Percentiles rank a stretch among this genome's conserved stretches.
These are phyloP conservation scores for Zaprionus africanus DNA, from an alignment of 1,140 invertebrate species.

Conservation along the genomic window DNA sequence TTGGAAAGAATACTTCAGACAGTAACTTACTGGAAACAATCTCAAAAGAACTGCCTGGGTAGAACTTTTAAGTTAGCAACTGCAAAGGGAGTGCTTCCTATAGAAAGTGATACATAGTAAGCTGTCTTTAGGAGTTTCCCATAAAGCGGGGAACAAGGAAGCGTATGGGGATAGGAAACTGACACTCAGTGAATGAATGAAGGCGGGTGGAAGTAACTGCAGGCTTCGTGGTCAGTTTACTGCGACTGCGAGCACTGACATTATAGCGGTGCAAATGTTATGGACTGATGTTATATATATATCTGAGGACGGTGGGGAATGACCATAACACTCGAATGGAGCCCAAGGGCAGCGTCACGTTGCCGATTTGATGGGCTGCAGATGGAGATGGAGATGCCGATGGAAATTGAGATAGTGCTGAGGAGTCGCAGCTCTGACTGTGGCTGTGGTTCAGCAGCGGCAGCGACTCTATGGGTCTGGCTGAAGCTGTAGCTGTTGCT, in stretches of 20 bases:
- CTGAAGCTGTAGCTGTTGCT: slow-evolving; percentile 1
- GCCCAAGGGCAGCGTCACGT: slow-evolving; percentile 76
- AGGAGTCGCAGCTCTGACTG: slow-evolving; percentile 2
- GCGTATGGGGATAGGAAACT: background rate
- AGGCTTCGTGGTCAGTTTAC: slow-evolving; percentile 53
- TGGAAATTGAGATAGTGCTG: slow-evolving; percentile 26
- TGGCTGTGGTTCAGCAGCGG: background rate
- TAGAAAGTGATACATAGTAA: too few species aligned
- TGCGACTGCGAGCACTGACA: slow-evolving; percentile 28
- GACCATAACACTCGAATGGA: slow-evolving; percentile 49
- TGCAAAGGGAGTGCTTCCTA: too few species aligned
- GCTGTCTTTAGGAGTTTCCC: background rate
- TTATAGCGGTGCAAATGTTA: slow-evolving; percentile 81
- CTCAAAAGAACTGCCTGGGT: background rate
- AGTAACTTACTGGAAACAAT: too few species aligned
- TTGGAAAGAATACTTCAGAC: too few species aligned
- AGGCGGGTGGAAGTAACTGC: slow-evolving; percentile 2
- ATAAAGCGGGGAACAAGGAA: background rate
- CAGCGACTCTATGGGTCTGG: background rate
- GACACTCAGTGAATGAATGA: slow-evolving; percentile 66
- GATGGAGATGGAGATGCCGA: slow-evolving; percentile 27
- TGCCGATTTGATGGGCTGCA: slow-evolving; percentile 72
- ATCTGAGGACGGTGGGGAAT: slow-evolving; percentile 23
- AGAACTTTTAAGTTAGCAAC: background rate
- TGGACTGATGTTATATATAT: slow-evolving; percentile 46